Evolutionary conservation across 2,888 invertebrate genomes (phyloP), one percentile per base, ranked within the genome.

Genomic region (Pachydiplax longipennis): DNA sequence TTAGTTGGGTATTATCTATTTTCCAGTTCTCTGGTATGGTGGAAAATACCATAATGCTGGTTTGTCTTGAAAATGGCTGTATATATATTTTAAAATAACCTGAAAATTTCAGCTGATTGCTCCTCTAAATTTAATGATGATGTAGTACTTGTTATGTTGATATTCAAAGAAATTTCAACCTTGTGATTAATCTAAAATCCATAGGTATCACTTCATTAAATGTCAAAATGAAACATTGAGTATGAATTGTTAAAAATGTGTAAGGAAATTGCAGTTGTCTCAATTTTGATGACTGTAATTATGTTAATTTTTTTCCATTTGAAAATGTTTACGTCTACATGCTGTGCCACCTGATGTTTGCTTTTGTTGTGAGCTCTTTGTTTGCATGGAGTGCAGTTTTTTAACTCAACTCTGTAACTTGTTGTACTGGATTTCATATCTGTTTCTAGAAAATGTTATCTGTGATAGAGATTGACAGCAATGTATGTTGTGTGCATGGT

Each of bases 241-340:
- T n/a, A 61, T 87, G 6, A 65, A 35, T 35, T 18, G 37, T 37
- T 87, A 10, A 61, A 58, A 87, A 35, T 61, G 61, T 37, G 10
- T n/a, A 37, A 40, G 22, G 37, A 87, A 40, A 87, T 22, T 87
- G 87, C 87, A 61, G 87, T 87, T 87, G 18, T 15, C 37, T n/a
- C 12, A 37, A 22, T 22, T 61, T 35, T 87, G 87, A 87, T 87
- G 87, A 37, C 61, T 87, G 87, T 65, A 65, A 87, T 87, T 31
- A 87, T 87, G 87, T 87, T 87, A 18, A 37, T 61, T 87, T 87
- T 87, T 87, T 87, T 87, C 87, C 87, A 87, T 87, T 87, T 87
- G 87, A 87, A 87, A 87, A 61, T 87, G 61, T 61, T 87, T 37
- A 61, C 37, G 40, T 61, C 37, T 87, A 61, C 22, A 87, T 87